These are phyloP conservation scores for Eurypyga helias DNA, from an alignment of 2,113 vertebrate species.

Conservation along the genomic window DNA sequence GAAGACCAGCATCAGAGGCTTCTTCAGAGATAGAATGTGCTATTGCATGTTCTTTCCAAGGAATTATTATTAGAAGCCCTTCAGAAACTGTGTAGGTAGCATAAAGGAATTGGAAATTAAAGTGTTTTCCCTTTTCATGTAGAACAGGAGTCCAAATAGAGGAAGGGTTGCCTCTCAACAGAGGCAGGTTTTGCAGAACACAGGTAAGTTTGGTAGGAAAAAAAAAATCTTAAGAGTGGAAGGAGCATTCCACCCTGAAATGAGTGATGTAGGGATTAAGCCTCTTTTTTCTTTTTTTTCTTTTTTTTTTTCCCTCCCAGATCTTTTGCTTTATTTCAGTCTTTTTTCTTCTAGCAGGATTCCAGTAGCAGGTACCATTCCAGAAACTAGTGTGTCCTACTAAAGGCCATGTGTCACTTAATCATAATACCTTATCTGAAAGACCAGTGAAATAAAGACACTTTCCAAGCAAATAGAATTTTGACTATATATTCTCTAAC, in stretches of 20 bases:
- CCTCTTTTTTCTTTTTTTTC: too few relatives aligned
- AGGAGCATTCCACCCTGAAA: background rate
- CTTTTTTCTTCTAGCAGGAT: background rate
- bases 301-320: background rate
- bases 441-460: constrained; percentile 46
- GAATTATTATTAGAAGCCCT: background rate
- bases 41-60: background rate
- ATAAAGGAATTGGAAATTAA: background rate
- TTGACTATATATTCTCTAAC: constrained; percentile 53
- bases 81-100: background rate
- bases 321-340: background rate
- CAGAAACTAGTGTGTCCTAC: background rate
- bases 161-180: background rate
- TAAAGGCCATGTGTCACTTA: constrained; percentile 31
- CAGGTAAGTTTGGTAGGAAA: background rate
- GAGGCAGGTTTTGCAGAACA: background rate
- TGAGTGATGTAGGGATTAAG: background rate
- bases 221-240: background rate
- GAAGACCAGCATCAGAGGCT: background rate
- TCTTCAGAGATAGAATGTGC: background rate
- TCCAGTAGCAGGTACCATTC: background rate
- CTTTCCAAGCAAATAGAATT: constrained; percentile 58
- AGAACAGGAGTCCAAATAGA: background rate
- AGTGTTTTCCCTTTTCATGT: background rate
- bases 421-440: constrained; percentile 54